phyloP scores from a whole-genome alignment of 2,113 vertebrate species.

The Illadopsis cleaveri region DNA sequence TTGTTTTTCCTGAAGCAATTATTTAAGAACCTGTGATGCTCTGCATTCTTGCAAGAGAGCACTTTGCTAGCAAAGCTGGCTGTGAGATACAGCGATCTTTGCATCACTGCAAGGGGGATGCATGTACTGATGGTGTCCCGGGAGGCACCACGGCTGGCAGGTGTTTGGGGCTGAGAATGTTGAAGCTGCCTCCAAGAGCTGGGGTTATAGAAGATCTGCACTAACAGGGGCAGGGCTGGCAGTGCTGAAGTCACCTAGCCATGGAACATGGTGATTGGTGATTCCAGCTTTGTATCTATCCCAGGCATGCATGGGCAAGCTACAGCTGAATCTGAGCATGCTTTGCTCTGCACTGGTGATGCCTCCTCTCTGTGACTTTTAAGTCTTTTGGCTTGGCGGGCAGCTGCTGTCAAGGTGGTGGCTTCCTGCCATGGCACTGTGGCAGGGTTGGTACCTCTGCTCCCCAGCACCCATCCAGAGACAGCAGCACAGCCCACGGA shows the following conservation, averaged over 20 bases:
- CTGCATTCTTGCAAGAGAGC: background rate
- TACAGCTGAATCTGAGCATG: background rate
- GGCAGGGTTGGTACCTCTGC: too few relatives aligned
- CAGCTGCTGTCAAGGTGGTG: background rate
- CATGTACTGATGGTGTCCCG: accelerated
- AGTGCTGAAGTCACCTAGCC: background rate
- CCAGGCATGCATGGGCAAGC: background rate
- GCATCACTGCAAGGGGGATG: background rate
- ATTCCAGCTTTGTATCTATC: background rate
- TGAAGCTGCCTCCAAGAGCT: background rate
- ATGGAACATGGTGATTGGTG: accelerated
- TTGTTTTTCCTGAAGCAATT: too few relatives aligned
- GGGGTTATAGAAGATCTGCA: background rate
- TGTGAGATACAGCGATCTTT: background rate
- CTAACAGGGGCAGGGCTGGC: accelerated
- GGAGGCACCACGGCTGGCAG: background rate
- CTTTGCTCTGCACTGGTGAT: background rate
- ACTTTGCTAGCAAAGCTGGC: background rate
- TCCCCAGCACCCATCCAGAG: background rate
- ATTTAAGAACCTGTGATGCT: background rate
- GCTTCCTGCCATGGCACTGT: accelerated
- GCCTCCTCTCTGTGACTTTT: background rate
- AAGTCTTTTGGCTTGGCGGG: background rate
- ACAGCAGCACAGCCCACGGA: accelerated
- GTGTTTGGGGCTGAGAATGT: background rate